phyloP scores from a whole-genome alignment of 1,140 invertebrate genomes.

The Drosophila kepulauana region DNA sequence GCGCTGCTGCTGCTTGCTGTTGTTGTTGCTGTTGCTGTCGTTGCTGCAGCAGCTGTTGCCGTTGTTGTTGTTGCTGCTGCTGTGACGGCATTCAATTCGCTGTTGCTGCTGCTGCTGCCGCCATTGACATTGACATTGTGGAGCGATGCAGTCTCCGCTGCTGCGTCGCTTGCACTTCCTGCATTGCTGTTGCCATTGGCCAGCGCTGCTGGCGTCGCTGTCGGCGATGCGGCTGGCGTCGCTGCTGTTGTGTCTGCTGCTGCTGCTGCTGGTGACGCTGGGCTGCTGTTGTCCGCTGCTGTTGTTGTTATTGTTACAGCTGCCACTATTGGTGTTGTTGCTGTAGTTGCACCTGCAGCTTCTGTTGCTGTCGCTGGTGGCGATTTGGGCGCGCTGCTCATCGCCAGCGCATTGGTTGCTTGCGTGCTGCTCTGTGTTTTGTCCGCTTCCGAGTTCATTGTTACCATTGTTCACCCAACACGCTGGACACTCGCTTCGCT shows the following conservation, averaged over 20 bases:
- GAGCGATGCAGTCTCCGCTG: slow-evolving; percentile 16
- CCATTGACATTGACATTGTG: slow-evolving; percentile 29
- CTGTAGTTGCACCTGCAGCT: slow-evolving; percentile 14
- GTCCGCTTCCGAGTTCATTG: slow-evolving; percentile 84
- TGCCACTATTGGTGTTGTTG: slow-evolving; percentile 22
- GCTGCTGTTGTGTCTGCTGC: slow-evolving; percentile 9
- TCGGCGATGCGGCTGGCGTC: slow-evolving; percentile 11
- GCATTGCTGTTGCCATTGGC: slow-evolving; percentile 37
- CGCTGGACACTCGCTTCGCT: slow-evolving; percentile 20
- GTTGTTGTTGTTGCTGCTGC: slow-evolving; percentile 13
- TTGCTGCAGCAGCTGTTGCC: neutral
- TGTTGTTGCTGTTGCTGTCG: slow-evolving; percentile 11
- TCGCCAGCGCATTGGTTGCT: slow-evolving; percentile 69
- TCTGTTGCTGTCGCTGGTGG: slow-evolving; percentile 27
- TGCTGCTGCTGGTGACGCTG: slow-evolving; percentile 19
- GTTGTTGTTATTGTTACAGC: neutral
- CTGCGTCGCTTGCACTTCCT: slow-evolving; percentile 7
- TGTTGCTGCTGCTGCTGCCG: slow-evolving; percentile 1
- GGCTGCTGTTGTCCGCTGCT: slow-evolving; percentile 21
- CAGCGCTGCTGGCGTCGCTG: slow-evolving; percentile 29
- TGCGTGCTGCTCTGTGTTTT: slow-evolving; percentile 75
- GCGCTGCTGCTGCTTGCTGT: neutral
- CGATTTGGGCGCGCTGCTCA: slow-evolving; percentile 58
- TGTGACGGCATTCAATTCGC: slow-evolving; percentile 1
- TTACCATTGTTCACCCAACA: slow-evolving; percentile 78